A percentile compares a stretch with the other conserved stretches of the same genome.
Evolutionary conservation across 1,140 invertebrate genomes (phyloP).

Genomic region (Ctenoplectra terminalis): DNA sequence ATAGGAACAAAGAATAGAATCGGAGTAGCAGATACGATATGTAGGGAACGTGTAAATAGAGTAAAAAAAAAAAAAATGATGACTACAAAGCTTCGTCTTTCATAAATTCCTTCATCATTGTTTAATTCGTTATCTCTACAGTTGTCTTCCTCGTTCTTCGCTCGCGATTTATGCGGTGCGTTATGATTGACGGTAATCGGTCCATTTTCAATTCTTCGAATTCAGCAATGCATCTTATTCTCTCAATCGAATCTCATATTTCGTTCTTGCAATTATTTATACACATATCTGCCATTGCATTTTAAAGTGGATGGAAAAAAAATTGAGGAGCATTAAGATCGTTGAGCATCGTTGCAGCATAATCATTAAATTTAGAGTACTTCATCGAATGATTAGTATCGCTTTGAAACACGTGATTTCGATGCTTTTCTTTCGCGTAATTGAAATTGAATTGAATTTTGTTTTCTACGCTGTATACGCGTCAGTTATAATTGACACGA

Average conservation of each 20-base stretch:
- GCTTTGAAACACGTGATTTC: too few species aligned
- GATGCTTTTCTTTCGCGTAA: background rate
- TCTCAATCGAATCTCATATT: background rate
- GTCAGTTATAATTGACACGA: background rate
- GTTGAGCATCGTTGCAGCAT: background rate
- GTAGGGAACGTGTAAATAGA: slow-evolving; percentile 37
- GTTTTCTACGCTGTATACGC: background rate
- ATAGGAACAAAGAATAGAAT: background rate
- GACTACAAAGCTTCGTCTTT: slow-evolving; percentile 8
- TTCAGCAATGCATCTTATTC: too few species aligned
- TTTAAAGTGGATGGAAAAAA: too few species aligned
- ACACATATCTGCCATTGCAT: too few species aligned
- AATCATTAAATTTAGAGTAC: background rate
- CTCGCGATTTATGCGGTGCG: background rate
- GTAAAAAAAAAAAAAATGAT: background rate
- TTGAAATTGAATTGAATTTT: background rate
- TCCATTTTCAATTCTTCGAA: background rate
- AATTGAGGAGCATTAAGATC: background rate
- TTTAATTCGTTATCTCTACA: slow-evolving; percentile 13
- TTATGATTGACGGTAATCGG: too few species aligned
- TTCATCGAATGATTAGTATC: background rate
- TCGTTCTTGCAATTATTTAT: background rate
- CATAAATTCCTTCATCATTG: slow-evolving; percentile 16
- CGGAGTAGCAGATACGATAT: background rate
- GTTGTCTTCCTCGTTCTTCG: slow-evolving; percentile 38